Conservation (phyloP, 2,888 invertebrate species). For the Mamestra brassicae region DNA sequence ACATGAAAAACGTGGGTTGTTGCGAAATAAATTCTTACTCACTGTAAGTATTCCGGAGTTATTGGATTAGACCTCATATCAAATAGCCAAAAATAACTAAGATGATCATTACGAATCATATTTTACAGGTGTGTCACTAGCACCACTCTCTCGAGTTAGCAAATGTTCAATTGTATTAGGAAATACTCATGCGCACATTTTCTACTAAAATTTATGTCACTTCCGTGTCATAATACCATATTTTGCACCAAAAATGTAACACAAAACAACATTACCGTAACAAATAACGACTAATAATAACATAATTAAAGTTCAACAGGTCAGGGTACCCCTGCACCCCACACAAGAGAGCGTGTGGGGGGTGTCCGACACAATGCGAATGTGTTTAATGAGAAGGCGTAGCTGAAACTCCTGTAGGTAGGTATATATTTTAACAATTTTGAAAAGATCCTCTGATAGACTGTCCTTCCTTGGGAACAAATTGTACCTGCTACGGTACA, state of each 20-base stretch:
- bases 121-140: no score
- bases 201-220: not conserved
- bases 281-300: slow-evolving; percentile 11
- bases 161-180: no score
- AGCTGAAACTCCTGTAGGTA: no score
- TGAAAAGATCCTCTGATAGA: no score
- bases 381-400: no score
- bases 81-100: not conserved
- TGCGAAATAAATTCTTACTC: not conserved
- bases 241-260: not conserved
- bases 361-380: not conserved
- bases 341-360: not conserved
- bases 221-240: not conserved
- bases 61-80: not conserved
- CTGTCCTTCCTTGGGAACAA: no score
- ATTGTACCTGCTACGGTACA: no score
- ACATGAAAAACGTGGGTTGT: not conserved
- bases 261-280: not conserved
- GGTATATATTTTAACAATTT: no score
- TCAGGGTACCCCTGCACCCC: slow-evolving; percentile 18
- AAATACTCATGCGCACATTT: no score
- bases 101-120: not conserved
- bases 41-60: not conserved
- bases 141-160: no score
- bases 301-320: slow-evolving; percentile 9